Evolutionary conservation across 1,140 invertebrate species (phyloP), one percentile per base, ranked within the genome.

Genomic region (Steinernema feltiae): DNA sequence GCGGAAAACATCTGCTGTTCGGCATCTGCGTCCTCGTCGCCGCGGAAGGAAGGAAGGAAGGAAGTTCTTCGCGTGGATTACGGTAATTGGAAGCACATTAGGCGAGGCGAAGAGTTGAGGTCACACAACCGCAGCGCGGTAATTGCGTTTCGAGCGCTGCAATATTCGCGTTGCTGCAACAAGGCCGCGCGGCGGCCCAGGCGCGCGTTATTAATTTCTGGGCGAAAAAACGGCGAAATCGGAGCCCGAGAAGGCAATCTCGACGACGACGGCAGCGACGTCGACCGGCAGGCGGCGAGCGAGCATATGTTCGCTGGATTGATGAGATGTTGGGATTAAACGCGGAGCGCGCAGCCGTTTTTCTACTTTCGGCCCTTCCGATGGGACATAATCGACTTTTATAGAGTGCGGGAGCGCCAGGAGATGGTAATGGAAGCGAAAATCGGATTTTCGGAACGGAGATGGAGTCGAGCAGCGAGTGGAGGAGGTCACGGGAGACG

Each of bases 381-480:
- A 63, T 63, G 53, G 53, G 53, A 63, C 24, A 63, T 63, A 63
- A 63, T 63, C 53, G 53, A 63, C 53, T 63, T 63, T 63, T 63
- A 63, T 63, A 21, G 53, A 63, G 53, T 63, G 53, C 2, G 7
- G 35, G 35, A 18, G 18, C 7, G 35, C n/a, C n/a, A 41, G 35
- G 18, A 41, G 35, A 63, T 63, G 53, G 53, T 63, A 63, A 63
- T 63, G 53, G 53, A 27, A 27, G 24, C 53, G 7, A 27, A 63
- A 63, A 63, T 15, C 53, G 15, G 53, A 63, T 63, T 63, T 63
- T 46, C n/a, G 53, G 15, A 7, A n/a, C 3, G 53, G 24, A 27
- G 18, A 18, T 41, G 53, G 53, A 63, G 24, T n/a, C n/a, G n/a
- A n/a, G n/a, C n/a, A 15, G 53, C 7, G 24, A 63, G 53, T 63